Evolutionary conservation across 2,113 vertebrate genomes (phyloP).

Genomic region (Cebidichthys violaceus): DNA sequence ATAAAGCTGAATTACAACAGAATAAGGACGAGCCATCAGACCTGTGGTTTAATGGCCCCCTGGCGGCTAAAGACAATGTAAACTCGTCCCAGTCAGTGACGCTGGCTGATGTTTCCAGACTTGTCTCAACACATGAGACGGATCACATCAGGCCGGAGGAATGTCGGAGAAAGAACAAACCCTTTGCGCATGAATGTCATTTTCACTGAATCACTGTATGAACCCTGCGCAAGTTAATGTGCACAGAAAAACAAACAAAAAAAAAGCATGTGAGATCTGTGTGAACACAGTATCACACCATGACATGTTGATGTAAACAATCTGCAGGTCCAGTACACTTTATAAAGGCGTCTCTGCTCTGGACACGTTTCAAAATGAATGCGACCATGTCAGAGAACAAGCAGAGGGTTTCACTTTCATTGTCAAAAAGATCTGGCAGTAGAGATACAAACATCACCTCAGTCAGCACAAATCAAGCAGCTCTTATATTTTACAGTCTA

Average conservation of each 20-base stretch:
- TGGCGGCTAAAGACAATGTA: constrained; percentile 43
- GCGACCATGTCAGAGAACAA: neutral
- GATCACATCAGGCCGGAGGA: constrained; percentile 63
- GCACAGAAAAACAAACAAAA: no score
- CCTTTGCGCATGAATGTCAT: constrained; percentile 21
- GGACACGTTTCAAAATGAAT: constrained; percentile 14
- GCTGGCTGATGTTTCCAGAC: constrained; percentile 49
- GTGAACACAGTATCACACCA: neutral
- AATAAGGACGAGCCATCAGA: constrained; percentile 37
- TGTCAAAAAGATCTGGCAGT: neutral
- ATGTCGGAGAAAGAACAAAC: constrained; percentile 67
- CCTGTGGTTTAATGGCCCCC: constrained; percentile 35
- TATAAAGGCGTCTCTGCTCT: neutral
- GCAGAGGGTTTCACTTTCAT: neutral
- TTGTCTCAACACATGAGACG: constrained; percentile 68
- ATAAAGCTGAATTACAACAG: constrained; percentile 40
- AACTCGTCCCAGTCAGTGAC: constrained; percentile 33
- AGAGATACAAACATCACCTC: neutral
- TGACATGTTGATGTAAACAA: neutral
- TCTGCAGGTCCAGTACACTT: neutral
- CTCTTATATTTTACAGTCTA: constrained; percentile 28
- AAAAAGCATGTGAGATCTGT: constrained; percentile 3
- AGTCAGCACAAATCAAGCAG: constrained; percentile 28
- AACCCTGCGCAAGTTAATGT: constrained; percentile 2
- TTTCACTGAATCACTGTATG: constrained; percentile 14